These are phyloP conservation scores for Psittacula derbiana DNA, from an alignment of 2,797 vertebrate species.

Conservation along the genomic window DNA sequence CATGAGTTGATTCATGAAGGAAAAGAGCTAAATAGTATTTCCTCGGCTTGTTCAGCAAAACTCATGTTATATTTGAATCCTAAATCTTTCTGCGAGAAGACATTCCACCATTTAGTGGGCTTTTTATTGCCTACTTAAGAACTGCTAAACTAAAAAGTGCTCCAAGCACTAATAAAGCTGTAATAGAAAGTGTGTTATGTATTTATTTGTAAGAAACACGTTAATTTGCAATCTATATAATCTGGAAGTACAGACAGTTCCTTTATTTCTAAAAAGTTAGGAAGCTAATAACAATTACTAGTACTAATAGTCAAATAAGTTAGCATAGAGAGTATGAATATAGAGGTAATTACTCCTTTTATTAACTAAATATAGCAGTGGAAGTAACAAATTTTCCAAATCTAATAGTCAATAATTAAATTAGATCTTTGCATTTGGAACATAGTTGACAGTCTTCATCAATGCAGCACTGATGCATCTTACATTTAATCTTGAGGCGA, in stretches of 20 bases:
- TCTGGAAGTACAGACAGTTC: neutral
- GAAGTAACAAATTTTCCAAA: neutral
- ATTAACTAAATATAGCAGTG: neutral
- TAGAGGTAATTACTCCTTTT: neutral
- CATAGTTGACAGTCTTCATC: neutral
- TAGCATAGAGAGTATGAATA: neutral
- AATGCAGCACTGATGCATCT: neutral
- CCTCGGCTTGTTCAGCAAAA: neutral
- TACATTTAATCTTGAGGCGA: neutral
- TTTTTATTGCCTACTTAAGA: conserved; percentile 18
- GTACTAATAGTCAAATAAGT: neutral
- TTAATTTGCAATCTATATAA: neutral
- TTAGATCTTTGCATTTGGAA: neutral
- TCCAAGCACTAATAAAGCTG: neutral
- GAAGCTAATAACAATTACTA: neutral
- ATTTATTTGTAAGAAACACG: conserved; percentile 1
- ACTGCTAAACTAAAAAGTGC: neutral
- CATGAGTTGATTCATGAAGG: neutral
- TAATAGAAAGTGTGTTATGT: neutral
- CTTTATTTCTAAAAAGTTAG: neutral
- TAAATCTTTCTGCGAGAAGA: neutral
- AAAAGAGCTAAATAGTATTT: neutral
- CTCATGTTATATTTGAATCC: neutral
- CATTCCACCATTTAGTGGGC: neutral
- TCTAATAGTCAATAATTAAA: neutral